phyloP scores from a whole-genome alignment of 2,888 invertebrate genomes.

The Saturnia pavonia region DNA sequence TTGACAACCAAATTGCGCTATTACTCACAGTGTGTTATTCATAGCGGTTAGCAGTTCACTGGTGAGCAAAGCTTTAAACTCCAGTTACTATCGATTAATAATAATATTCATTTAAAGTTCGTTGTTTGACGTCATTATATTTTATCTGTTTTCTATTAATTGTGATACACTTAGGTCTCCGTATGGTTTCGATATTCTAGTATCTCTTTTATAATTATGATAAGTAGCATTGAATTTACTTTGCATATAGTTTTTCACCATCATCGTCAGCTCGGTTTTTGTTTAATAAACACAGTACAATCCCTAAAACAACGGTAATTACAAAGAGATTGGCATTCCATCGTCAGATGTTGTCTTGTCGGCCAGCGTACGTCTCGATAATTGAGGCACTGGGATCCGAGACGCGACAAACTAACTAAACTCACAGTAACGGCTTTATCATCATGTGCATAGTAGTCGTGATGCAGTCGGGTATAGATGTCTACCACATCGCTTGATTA shows the following conservation, averaged over 20 bases:
- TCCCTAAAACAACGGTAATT: no score
- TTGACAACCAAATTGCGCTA: neutral
- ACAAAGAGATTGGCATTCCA: no score
- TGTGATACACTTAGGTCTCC: neutral
- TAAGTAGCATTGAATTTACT: neutral
- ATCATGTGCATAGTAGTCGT: no score
- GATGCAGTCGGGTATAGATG: no score
- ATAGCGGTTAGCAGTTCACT: neutral
- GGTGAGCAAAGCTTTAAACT: neutral
- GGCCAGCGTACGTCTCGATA: no score
- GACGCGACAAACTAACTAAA: no score
- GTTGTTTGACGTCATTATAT: neutral
- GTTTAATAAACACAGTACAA: no score
- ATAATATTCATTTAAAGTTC: neutral
- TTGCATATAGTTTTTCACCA: neutral
- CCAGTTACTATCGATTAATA: neutral
- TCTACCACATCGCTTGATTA: no score
- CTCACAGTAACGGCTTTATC: no score
- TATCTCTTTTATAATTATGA: neutral
- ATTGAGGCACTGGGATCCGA: no score
- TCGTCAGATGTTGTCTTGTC: no score
- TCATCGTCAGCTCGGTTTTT: no score
- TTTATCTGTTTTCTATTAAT: neutral
- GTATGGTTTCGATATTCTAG: neutral
- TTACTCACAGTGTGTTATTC: neutral